Evolutionary conservation across 2,113 vertebrate species (phyloP).

Genomic region (Prionailurus bengalensis): DNA sequence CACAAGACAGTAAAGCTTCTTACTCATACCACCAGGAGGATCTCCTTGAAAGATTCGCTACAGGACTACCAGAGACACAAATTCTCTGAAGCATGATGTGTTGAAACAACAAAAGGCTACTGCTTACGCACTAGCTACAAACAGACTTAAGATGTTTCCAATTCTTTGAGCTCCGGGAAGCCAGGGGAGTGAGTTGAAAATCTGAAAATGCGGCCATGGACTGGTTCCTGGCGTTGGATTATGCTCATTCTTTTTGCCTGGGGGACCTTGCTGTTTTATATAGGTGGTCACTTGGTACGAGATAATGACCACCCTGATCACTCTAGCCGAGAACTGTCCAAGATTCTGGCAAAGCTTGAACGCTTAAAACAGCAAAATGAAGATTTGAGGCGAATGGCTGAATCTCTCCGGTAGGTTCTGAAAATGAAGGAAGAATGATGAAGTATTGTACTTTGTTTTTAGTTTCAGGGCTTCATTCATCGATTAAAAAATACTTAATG

Average conservation of each 20-base stretch:
- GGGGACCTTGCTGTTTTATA: slow-evolving; percentile 99
- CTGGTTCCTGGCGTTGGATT: slow-evolving; percentile 99
- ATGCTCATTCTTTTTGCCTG: slow-evolving; percentile 99
- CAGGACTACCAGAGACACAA: slow-evolving; percentile 61
- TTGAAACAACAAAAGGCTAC: slow-evolving; percentile 79
- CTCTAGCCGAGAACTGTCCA: slow-evolving; percentile 97
- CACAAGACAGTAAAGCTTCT: slow-evolving; percentile 69
- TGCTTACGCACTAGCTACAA: slow-evolving; percentile 66
- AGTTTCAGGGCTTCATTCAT: neutral
- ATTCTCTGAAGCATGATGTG: slow-evolving; percentile 81
- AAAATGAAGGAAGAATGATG: slow-evolving; percentile 35
- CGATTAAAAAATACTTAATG: slow-evolving; percentile 11
- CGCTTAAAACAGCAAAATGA: slow-evolving; percentile 99
- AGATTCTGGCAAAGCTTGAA: slow-evolving; percentile 98
- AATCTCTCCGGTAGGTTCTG: slow-evolving; percentile 95
- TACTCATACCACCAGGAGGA: slow-evolving; percentile 62
- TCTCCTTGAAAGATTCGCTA: slow-evolving; percentile 72
- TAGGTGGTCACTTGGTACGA: slow-evolving; percentile 97
- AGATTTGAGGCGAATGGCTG: slow-evolving; percentile 98
- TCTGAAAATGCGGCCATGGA: slow-evolving; percentile 98
- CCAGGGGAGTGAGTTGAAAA: slow-evolving; percentile 86
- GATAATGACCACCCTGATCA: slow-evolving; percentile 98
- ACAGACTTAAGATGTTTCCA: slow-evolving; percentile 85
- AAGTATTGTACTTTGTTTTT: slow-evolving; percentile 36
- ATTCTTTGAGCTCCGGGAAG: slow-evolving; percentile 86